Percentiles rank a stretch among this genome's conserved stretches.
These are phyloP conservation scores for Lucilia sericata DNA, from an alignment of 1,140 invertebrate genomes.

Conservation along the genomic window DNA sequence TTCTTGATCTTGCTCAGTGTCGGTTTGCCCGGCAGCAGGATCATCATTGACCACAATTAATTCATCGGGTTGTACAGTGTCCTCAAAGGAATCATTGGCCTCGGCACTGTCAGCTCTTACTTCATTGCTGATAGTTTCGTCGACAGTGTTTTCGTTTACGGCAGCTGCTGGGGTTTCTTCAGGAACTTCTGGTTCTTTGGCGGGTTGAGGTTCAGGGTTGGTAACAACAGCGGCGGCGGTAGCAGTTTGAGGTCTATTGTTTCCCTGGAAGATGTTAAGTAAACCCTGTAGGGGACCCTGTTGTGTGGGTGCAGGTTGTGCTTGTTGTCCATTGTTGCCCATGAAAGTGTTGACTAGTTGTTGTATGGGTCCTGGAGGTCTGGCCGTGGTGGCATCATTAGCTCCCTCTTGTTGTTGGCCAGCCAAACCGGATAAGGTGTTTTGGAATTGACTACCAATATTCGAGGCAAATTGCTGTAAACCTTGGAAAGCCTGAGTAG, in stretches of 20 bases:
- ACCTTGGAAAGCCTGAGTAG: slow-evolving; percentile 63
- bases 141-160: background rate
- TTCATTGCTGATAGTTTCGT: slow-evolving; percentile 53
- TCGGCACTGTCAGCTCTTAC: slow-evolving; percentile 59
- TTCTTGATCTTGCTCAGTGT: background rate
- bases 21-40: slow-evolving; percentile 41
- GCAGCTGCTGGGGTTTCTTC: background rate
- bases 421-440: slow-evolving; percentile 56
- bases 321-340: slow-evolving; percentile 50
- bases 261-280: slow-evolving; percentile 63
- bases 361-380: slow-evolving; percentile 62
- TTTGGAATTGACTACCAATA: slow-evolving; percentile 63
- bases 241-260: slow-evolving; percentile 57
- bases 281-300: slow-evolving; percentile 59
- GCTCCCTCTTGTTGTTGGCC: slow-evolving; percentile 51
- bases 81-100: slow-evolving; percentile 44
- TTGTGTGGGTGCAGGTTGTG: slow-evolving; percentile 49
- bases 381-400: slow-evolving; percentile 56
- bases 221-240: background rate
- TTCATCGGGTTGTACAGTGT: slow-evolving; percentile 32
- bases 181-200: background rate
- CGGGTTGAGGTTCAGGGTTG: background rate
- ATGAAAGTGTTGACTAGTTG: slow-evolving; percentile 62
- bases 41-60: slow-evolving; percentile 63
- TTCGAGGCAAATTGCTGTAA: slow-evolving; percentile 63